Evolutionary conservation across 2,113 vertebrate genomes (phyloP).

Genomic region (Planiliza haematocheilus): DNA sequence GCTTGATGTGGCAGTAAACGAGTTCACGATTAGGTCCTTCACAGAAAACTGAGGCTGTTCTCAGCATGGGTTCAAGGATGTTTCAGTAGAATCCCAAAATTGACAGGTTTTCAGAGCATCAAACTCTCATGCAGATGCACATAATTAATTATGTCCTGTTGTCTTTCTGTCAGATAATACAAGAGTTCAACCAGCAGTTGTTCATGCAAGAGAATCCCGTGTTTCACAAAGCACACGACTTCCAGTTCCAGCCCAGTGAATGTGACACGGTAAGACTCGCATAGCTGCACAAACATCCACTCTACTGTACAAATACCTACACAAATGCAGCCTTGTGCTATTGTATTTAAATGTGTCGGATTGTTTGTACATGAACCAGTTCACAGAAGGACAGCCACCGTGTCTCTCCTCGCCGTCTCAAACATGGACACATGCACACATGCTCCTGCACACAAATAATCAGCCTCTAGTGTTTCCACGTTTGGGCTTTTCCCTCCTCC

Average conservation of each 20-base stretch:
- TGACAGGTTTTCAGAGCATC: not conserved
- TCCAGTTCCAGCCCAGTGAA: constrained; percentile 97
- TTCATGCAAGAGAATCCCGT: constrained; percentile 95
- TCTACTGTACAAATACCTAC: not conserved
- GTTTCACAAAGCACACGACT: constrained; percentile 94
- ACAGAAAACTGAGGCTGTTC: not conserved
- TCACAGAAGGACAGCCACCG: constrained; percentile 13
- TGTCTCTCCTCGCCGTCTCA: not conserved
- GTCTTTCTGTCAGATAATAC: constrained; percentile 86
- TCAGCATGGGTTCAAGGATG: not conserved
- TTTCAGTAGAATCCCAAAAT: not conserved
- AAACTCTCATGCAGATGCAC: not conserved
- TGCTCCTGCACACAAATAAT: constrained; percentile 2
- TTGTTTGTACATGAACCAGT: constrained; percentile 51
- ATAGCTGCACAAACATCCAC: not conserved
- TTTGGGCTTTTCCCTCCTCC: not conserved
- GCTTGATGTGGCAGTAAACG: constrained; percentile 1
- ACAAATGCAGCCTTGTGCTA: not conserved
- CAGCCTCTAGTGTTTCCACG: constrained; percentile 12
- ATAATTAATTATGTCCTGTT: constrained; percentile 2
- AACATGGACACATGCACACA: constrained; percentile 14
- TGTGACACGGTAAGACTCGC: constrained; percentile 90
- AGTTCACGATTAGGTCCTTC: too few species aligned
- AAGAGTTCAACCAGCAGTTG: constrained; percentile 96
- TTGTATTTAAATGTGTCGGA: not conserved